Percentiles rank a stretch among this genome's conserved stretches.
phyloP scores from a whole-genome alignment of 2,113 vertebrate genomes.

The Petrocephalus zakoni region DNA sequence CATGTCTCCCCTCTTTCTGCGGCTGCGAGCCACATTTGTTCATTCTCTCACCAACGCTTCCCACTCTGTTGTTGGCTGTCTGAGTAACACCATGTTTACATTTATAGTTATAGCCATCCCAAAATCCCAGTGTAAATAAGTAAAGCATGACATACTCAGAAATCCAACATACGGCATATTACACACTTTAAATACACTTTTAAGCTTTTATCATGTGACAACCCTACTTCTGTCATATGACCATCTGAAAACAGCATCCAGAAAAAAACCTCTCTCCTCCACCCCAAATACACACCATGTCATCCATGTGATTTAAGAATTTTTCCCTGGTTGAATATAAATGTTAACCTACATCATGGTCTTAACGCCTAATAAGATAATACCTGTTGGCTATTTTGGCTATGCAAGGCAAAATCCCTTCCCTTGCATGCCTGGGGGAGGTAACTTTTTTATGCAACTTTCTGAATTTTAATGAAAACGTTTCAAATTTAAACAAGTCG shows the following conservation, averaged over 20 bases:
- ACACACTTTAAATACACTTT: background rate
- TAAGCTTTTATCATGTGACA: background rate
- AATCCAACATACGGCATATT: background rate
- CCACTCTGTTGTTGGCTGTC: background rate
- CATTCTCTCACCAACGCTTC: background rate
- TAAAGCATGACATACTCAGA: background rate
- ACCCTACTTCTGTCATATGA: background rate
- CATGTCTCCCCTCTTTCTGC: background rate
- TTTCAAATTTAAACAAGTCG: slow-evolving; percentile 57
- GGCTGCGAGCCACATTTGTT: background rate
- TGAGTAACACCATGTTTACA: background rate
- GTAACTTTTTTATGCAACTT: slow-evolving; percentile 38
- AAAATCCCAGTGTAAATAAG: background rate
- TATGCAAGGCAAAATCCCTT: slow-evolving; percentile 33
- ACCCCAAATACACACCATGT: background rate
- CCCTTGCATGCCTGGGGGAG: slow-evolving; percentile 21
- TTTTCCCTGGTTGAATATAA: background rate
- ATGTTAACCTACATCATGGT: background rate
- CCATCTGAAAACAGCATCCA: background rate
- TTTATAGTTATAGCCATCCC: background rate
- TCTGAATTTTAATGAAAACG: slow-evolving; percentile 67
- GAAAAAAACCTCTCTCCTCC: background rate
- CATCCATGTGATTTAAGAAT: background rate
- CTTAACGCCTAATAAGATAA: background rate
- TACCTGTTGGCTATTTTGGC: slow-evolving; percentile 15